These are phyloP conservation scores for Drosophila sulfurigaster DNA, from an alignment of 1,140 invertebrate species.

Conservation along the genomic window DNA sequence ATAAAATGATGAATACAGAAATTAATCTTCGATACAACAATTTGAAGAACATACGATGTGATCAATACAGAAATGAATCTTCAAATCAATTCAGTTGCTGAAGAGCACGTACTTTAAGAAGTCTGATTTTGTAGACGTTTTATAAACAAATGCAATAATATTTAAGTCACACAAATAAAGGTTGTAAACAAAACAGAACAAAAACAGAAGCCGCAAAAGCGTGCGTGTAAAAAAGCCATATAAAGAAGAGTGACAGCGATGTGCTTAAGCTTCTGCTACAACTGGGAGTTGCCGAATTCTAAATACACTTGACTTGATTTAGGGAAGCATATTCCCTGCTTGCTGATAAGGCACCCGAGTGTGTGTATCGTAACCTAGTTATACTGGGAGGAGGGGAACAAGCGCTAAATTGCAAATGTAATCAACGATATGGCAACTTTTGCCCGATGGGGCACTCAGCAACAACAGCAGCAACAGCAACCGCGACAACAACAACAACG, in stretches of 20 bases:
- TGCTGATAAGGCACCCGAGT: neutral
- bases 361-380: slow-evolving; percentile 16
- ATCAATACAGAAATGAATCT: too few relatives aligned
- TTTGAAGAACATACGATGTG: too few relatives aligned
- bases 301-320: slow-evolving; percentile 6
- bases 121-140: neutral
- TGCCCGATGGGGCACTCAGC: slow-evolving; percentile 4
- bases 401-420: slow-evolving; percentile 53
- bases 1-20: too few relatives aligned
- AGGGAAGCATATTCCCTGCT: neutral
- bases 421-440: slow-evolving; percentile 50
- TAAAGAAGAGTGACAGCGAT: neutral
- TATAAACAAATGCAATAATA: slow-evolving; percentile 65
- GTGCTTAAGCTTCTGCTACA: neutral
- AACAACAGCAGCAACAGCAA: slow-evolving; percentile 16
- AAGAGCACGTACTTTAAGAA: too few relatives aligned
- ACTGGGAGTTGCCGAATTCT: neutral
- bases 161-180: slow-evolving; percentile 46
- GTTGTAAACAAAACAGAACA: slow-evolving; percentile 9
- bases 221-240: slow-evolving; percentile 26
- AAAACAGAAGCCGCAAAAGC: slow-evolving; percentile 54
- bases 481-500: slow-evolving; percentile 37
- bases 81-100: neutral
- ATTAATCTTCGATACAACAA: too few relatives aligned
- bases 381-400: slow-evolving; percentile 10